Base-by-base conservation (phyloP, 1,140 invertebrate species). In the Pseudoatta argentina region DNA sequence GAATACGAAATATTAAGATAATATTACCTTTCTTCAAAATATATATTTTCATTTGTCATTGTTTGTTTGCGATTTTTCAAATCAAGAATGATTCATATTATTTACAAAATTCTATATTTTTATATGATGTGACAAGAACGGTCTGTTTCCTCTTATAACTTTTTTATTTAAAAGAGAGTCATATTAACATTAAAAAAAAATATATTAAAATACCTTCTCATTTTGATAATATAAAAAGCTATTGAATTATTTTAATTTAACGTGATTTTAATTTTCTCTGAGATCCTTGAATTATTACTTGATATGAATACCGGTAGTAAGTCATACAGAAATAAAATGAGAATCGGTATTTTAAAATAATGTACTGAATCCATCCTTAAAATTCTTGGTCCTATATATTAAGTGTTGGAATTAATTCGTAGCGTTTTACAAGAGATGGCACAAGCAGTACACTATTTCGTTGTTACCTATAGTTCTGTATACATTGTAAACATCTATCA, bases 201-300 rank as follows among this genome's bases (percentile, higher is more conserved):
- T 3, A 30, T 8, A 39, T 73, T 21, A n/a, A 57, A 73, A 16
- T 57, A 3, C 3, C 5, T 73, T 55, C 12, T 71, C 5, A 57
- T 21, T 57, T 5, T 18, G 51, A 73, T 18, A 53, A 34, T 2
- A 27, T 51, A 51, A 39, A 39, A 39, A 24, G 18, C 39, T 55
- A 55, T 55, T 73, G 10, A 57, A 73, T 21, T 39, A 7, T 57
- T 57, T 73, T 34, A 73, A 34, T 21, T 69, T 10, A n/a, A 10
- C 3, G 0, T 10, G 8, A 34, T 5, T 34, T 57, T 39, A 57
- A 73, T 21, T 57, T 57, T 5, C 1, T 55, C 18, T 8, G 6
- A 59, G 53, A 18, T 34, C 0, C 2, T 18, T 67, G 8, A 39
- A 39, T 67, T 67, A 39, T 67, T 48, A 12, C 1, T 67, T 69